Percentiles rank a stretch among this genome's conserved stretches.
Conservation (phyloP, 2,113 vertebrate species). For the Amblyornis subalaris region DNA sequence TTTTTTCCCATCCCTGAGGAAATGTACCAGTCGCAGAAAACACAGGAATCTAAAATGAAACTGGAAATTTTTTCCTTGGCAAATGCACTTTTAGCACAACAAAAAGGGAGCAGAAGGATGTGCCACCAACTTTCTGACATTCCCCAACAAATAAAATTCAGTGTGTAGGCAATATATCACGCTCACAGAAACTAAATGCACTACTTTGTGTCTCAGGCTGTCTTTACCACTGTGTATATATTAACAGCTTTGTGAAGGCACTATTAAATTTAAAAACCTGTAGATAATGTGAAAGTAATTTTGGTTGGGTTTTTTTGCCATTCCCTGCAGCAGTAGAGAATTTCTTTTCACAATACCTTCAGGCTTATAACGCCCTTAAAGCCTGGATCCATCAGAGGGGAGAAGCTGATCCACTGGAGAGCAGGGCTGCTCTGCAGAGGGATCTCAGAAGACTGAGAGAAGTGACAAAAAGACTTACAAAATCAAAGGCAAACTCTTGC, state of each 20-base stretch:
- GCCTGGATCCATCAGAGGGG: neutral
- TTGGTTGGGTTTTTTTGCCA: neutral
- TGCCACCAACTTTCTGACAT: conserved; percentile 11
- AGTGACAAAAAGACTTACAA: neutral
- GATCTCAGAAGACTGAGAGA: neutral
- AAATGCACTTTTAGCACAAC: conserved; percentile 19
- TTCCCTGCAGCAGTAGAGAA: neutral
- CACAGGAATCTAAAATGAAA: neutral
- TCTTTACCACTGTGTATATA: neutral
- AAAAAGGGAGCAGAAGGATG: conserved; percentile 34
- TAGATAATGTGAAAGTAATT: neutral
- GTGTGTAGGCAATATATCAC: conserved; percentile 11
- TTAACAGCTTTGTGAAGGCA: neutral
- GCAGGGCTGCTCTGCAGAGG: neutral
- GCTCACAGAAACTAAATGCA: neutral
- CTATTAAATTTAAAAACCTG: neutral
- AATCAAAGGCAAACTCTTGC: neutral
- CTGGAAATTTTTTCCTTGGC: neutral
- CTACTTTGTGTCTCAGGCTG: neutral
- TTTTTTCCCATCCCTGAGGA: neutral
- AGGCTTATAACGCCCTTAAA: neutral
- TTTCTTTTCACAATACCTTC: neutral
- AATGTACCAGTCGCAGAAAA: neutral
- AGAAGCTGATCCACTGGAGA: neutral
- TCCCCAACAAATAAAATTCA: conserved; percentile 14